A percentile compares a stretch with the other conserved stretches of the same genome.
These are phyloP conservation scores for Drosophila oshimai DNA, from an alignment of 1,140 invertebrate genomes.

Conservation along the genomic window DNA sequence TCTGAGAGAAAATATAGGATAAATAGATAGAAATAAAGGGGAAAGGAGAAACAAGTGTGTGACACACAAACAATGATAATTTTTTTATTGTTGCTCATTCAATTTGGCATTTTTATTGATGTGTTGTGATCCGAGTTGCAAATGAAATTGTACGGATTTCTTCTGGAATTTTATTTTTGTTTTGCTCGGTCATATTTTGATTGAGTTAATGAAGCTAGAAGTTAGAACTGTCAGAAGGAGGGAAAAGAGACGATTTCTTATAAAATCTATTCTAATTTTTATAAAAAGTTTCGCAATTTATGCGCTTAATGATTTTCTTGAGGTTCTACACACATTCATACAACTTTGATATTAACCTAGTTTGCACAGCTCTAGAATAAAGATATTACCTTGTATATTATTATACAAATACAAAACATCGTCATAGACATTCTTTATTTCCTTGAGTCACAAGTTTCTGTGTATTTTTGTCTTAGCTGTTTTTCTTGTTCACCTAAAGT, in stretches of 20 bases:
- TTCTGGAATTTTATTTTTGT: slow-evolving; percentile 10
- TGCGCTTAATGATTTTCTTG: no score
- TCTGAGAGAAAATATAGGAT: background rate
- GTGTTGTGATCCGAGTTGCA: slow-evolving; percentile 52
- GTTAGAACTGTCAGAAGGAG: background rate
- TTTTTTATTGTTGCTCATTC: slow-evolving; percentile 33
- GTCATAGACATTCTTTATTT: background rate
- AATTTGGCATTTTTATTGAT: slow-evolving; percentile 74
- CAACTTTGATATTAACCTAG: background rate
- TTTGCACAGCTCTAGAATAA: no score
- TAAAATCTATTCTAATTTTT: slow-evolving; percentile 11
- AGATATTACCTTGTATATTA: no score
- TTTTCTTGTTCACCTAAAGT: background rate
- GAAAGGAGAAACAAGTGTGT: slow-evolving; percentile 4
- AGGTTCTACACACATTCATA: background rate
- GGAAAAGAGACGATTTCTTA: no score
- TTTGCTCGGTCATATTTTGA: slow-evolving; percentile 9
- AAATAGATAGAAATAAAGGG: background rate
- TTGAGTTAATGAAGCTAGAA: slow-evolving; percentile 22
- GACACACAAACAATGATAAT: slow-evolving; percentile 44
- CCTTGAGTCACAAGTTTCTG: background rate
- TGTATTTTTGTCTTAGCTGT: background rate
- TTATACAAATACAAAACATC: no score
- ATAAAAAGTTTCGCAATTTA: background rate
- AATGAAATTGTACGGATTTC: slow-evolving; percentile 35